phyloP scores from a whole-genome alignment of 2,113 vertebrate genomes.

The Bubo blakistoni region DNA sequence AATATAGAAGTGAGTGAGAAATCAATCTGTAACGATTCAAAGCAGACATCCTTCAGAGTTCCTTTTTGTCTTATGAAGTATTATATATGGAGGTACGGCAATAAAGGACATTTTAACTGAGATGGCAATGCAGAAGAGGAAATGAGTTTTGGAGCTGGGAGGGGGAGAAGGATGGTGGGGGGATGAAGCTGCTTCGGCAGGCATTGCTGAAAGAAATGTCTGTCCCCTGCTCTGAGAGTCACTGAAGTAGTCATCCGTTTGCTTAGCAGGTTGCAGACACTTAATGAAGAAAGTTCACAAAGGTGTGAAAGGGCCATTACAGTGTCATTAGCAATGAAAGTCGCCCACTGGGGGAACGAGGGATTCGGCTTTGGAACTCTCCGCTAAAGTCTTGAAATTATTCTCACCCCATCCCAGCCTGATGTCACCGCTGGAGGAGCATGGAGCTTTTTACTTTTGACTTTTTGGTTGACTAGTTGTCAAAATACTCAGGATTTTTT shows the following conservation, averaged over 20 bases:
- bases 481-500: background rate
- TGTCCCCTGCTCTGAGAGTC: background rate
- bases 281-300: constrained; percentile 8
- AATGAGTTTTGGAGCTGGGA: background rate
- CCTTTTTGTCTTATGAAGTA: background rate
- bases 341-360: background rate
- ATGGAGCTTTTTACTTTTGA: background rate
- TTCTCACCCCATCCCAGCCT: background rate
- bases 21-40: background rate
- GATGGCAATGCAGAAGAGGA: background rate
- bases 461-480: background rate
- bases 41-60: background rate
- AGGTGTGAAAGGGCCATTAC: constrained; percentile 10
- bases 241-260: constrained; percentile 18
- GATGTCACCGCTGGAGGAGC: background rate
- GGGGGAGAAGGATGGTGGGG: background rate
- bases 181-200: background rate
- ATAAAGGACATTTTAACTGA: background rate
- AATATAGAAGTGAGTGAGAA: background rate
- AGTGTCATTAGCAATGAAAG: background rate
- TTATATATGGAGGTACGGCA: background rate
- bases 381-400: background rate
- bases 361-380: background rate
- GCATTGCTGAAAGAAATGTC: background rate
- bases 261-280: background rate